Evolutionary conservation across 2,797 vertebrate species (phyloP), one percentile per base, ranked within the genome.

Genomic region (Enoplosus armatus): DNA sequence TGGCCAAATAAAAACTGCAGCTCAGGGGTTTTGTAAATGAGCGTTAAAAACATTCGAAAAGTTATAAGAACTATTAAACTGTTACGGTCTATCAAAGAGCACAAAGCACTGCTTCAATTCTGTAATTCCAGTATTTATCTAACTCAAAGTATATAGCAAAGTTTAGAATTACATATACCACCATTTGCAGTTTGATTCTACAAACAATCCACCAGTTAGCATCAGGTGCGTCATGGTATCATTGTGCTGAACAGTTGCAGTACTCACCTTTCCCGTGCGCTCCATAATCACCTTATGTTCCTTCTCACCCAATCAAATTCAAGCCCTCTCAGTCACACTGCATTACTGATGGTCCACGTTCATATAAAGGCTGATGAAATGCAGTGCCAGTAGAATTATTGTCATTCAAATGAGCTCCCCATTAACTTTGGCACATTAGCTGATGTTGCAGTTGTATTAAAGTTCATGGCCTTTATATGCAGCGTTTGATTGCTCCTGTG

Each of bases 331-430:
- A 41, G 43, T 54, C 59, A 26, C 51, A 1, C 65, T 14, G 75
- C 75, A 66, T 72, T 51, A 15, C 75, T 0, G 61, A 55, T 20
- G 75, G 8, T 47, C 48, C 55, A 82, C 77, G 69, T 88, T 85
- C 88, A 87, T 89, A 87, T 85, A 75, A 86, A 82, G 69, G 74
- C 70, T 16, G 73, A 84, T 84, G 77, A 92, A 90, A 83, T 86
- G 86, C 90, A 80, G 75, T 29, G 82, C 37, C 82, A 87, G 85
- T 53, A 6, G 29, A 87, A 72, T 20, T 7, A 82, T 87, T 92
- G 89, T 90, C 72, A 92, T 90, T 79, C 53, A 92, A 70, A 90
- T 89, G 80, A 86, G 85, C 75, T 72, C 72, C 20, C 51, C 68
- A 80, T 84, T 81, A 89, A 76, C 62, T 68, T 75, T 39, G 22